These are phyloP conservation scores for Ptycholaimellus sp. DNA, from an alignment of 2,888 invertebrate genomes.

Conservation along the genomic window DNA sequence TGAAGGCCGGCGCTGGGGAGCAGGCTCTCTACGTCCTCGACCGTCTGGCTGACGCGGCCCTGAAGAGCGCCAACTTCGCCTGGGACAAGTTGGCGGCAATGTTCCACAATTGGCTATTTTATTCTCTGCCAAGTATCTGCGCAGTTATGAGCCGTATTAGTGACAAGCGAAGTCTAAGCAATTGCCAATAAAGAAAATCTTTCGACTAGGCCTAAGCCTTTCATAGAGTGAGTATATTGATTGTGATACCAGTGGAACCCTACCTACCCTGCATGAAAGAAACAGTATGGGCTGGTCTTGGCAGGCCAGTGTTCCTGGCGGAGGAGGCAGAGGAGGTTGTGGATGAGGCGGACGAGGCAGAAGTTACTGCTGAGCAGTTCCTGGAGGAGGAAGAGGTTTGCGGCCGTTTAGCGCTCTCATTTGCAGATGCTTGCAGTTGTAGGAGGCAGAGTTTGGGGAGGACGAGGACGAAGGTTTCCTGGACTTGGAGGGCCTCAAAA, in stretches of 20 bases:
- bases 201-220: too few relatives aligned
- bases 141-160: too few relatives aligned
- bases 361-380: constrained; percentile 53
- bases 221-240: too few relatives aligned
- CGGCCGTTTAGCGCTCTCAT: neutral
- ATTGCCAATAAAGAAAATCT: too few relatives aligned
- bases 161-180: too few relatives aligned
- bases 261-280: too few relatives aligned
- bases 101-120: too few relatives aligned
- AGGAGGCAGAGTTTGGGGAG: constrained; percentile 11
- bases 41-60: constrained; percentile 53
- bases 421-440: constrained; percentile 7
- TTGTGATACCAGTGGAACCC: too few relatives aligned
- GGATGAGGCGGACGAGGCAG: constrained; percentile 53
- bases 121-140: too few relatives aligned
- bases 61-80: constrained; percentile 44
- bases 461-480: constrained; percentile 37
- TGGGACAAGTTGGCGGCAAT: too few relatives aligned
- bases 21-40: constrained; percentile 64
- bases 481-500: constrained; percentile 36
- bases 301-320: too few relatives aligned
- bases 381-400: constrained; percentile 37
- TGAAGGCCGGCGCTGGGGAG: constrained; percentile 76
- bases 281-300: too few relatives aligned
- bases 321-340: constrained; percentile 36